phyloP scores from a whole-genome alignment of 2,888 invertebrate genomes.

The Drosophila algonquin region DNA sequence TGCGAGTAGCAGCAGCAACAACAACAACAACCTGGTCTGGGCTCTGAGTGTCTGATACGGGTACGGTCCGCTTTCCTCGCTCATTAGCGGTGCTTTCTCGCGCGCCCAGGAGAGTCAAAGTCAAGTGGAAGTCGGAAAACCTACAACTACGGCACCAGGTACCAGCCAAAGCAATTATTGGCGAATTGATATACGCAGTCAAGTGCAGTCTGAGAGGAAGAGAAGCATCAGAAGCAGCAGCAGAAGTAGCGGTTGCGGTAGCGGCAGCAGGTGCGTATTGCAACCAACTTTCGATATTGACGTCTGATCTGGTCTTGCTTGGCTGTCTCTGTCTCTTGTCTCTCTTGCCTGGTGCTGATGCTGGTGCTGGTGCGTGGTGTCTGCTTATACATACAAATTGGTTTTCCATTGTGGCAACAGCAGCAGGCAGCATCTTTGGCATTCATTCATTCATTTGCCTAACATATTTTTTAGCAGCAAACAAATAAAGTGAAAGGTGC shows the following conservation, averaged over 20 bases:
- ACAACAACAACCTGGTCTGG: conserved; percentile 44
- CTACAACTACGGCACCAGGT: conserved; percentile 24
- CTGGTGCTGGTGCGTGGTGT: conserved; percentile 35
- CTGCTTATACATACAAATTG: conserved; percentile 12
- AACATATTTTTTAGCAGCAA: conserved; percentile 36
- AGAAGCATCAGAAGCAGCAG: conserved; percentile 15
- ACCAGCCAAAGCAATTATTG: conserved; percentile 30
- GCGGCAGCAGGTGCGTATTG: conserved; percentile 53
- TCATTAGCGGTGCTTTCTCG: conserved; percentile 73
- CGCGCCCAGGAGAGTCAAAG: conserved; percentile 44
- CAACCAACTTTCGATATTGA: conserved; percentile 43
- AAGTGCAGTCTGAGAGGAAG: conserved; percentile 8
- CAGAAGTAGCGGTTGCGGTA: not conserved
- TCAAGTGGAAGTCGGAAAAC: conserved; percentile 40
- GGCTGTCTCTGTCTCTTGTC: conserved; percentile 7
- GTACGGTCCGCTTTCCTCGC: conserved; percentile 79
- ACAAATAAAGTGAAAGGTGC: conserved; percentile 76
- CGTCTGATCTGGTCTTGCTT: conserved; percentile 14
- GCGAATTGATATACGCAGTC: conserved; percentile 46
- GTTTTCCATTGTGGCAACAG: conserved; percentile 61
- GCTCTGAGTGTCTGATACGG: conserved; percentile 46
- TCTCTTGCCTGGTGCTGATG: conserved; percentile 31
- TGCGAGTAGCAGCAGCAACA: conserved; percentile 39
- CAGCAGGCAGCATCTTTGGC: conserved; percentile 32
- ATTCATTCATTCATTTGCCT: conserved; percentile 61